These are phyloP conservation scores for Bubo blakistoni DNA, from an alignment of 2,113 vertebrate species.

Conservation along the genomic window DNA sequence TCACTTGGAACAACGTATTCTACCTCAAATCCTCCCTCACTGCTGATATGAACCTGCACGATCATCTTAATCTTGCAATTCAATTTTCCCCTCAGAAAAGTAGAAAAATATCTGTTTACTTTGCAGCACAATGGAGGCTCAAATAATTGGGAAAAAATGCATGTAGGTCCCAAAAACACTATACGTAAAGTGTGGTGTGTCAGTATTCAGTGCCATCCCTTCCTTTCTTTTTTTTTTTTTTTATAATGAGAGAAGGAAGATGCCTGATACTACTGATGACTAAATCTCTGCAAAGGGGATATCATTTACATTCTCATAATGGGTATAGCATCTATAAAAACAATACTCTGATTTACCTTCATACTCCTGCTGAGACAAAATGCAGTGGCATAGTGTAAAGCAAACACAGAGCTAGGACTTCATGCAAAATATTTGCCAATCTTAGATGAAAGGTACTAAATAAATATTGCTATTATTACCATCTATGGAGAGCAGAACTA, in stretches of 20 bases:
- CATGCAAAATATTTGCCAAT: conserved; percentile 38
- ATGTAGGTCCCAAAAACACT: neutral
- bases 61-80: neutral
- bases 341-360: neutral
- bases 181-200: neutral
- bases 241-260: neutral
- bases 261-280: neutral
- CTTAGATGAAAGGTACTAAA: conserved; percentile 23
- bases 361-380: neutral
- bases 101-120: neutral
- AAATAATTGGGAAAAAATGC: neutral
- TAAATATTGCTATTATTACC: conserved; percentile 29
- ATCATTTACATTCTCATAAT: neutral
- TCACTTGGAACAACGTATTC: neutral
- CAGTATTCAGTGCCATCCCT: neutral
- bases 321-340: neutral
- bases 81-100: neutral
- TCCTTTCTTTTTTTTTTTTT: neutral
- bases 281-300: neutral
- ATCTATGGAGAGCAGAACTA: neutral
- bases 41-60: neutral
- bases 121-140: neutral
- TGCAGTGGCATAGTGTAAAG: neutral
- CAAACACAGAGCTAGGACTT: neutral
- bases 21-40: neutral